phyloP scores from a whole-genome alignment of 2,888 invertebrate species.

The Agrochola lota region DNA sequence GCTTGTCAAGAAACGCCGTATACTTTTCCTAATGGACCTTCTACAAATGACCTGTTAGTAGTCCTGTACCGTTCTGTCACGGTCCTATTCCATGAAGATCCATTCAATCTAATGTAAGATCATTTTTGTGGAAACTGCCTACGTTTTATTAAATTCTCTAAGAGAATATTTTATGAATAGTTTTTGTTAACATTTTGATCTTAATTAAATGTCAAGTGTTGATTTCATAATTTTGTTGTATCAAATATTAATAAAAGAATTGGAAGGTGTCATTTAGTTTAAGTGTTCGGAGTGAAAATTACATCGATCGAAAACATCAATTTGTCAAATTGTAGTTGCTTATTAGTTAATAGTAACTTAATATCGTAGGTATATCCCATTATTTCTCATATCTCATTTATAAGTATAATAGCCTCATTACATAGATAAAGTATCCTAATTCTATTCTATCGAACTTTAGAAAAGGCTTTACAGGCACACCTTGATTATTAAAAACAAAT shows the following conservation, averaged over 20 bases:
- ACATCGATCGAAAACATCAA: neutral
- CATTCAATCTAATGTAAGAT: slow-evolving; percentile 43
- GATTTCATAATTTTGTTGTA: neutral
- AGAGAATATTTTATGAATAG: slow-evolving; percentile 22
- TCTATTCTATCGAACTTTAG: neutral
- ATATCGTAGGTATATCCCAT: neutral
- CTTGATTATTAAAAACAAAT: too few species aligned
- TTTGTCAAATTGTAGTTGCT: neutral
- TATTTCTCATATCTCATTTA: neutral
- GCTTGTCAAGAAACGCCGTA: neutral
- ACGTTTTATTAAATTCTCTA: slow-evolving; percentile 42
- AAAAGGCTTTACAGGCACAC: neutral
- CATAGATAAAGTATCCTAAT: too few species aligned
- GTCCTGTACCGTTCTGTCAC: neutral
- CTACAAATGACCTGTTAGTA: slow-evolving; percentile 5
- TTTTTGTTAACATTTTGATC: neutral
- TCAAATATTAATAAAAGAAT: neutral
- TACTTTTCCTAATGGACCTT: slow-evolving; percentile 25
- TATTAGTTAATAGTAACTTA: neutral
- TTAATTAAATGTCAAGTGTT: neutral
- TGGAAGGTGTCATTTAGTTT: neutral
- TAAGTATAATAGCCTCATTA: neutral
- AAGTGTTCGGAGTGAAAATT: neutral
- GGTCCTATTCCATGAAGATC: slow-evolving; percentile 31
- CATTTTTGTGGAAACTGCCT: slow-evolving; percentile 34